These are phyloP conservation scores for Argynnis bischoffii DNA, from an alignment of 2,888 invertebrate species.

Conservation along the genomic window DNA sequence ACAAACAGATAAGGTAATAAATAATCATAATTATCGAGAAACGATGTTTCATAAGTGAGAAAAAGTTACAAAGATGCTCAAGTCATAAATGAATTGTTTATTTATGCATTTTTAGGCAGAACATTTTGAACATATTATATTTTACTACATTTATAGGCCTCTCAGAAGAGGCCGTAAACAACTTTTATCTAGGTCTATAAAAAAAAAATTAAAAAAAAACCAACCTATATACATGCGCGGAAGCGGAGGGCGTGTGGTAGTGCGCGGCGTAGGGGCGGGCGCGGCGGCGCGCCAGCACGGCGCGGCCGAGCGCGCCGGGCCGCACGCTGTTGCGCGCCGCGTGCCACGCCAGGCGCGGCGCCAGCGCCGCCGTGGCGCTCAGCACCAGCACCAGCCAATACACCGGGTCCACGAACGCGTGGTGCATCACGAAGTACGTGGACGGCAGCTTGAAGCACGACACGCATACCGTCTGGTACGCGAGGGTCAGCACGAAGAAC, in stretches of 20 bases:
- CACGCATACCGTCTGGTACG: constrained; percentile 92
- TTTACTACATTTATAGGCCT: too few relatives aligned
- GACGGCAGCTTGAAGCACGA: constrained; percentile 92
- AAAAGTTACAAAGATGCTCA: too few relatives aligned
- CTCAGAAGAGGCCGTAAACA: too few relatives aligned
- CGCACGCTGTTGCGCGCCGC: constrained; percentile 86
- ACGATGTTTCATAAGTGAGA: too few relatives aligned
- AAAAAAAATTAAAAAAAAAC: constrained; percentile 2
- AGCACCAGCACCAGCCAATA: constrained; percentile 93
- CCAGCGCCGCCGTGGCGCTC: constrained; percentile 88
- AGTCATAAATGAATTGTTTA: too few relatives aligned
- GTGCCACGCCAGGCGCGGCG: constrained; percentile 88
- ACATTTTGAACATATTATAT: too few relatives aligned
- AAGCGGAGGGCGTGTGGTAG: constrained; percentile 62
- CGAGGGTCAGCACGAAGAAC: constrained; percentile 91
- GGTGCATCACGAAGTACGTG: constrained; percentile 93
- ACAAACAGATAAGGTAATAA: too few relatives aligned
- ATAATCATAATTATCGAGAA: too few relatives aligned
- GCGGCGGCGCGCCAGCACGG: constrained; percentile 83
- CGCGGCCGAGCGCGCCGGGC: constrained; percentile 89
- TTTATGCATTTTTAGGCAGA: too few relatives aligned
- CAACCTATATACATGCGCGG: constrained; percentile 57
- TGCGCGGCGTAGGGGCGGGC: constrained; percentile 63
- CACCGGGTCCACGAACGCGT: constrained; percentile 86
- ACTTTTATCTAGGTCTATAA: too few relatives aligned